Percentiles rank a stretch among this genome's conserved stretches.
phyloP scores from a whole-genome alignment of 2,113 vertebrate genomes.

The Xiphorhynchus elegans region DNA sequence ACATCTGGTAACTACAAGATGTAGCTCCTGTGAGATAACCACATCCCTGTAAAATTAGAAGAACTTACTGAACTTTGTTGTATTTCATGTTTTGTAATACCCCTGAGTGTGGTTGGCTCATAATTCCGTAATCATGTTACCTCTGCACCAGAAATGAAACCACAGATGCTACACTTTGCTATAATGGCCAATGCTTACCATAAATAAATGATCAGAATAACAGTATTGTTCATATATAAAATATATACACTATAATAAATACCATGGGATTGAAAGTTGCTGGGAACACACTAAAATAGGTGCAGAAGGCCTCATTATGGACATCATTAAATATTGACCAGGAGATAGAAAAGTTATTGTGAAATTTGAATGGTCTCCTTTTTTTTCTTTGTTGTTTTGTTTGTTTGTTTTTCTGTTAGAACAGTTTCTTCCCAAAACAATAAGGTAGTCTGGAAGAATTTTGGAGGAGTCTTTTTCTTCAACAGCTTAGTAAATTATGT shows the following conservation, averaged over 20 bases:
- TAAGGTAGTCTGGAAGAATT: background rate
- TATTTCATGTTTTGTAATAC: slow-evolving; percentile 75
- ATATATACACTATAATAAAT: slow-evolving; percentile 7
- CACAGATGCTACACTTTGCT: slow-evolving; percentile 66
- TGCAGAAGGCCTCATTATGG: slow-evolving; percentile 5
- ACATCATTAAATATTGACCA: slow-evolving; percentile 27
- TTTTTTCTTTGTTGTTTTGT: background rate
- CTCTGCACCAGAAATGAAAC: slow-evolving; percentile 66
- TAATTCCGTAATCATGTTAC: slow-evolving; percentile 72
- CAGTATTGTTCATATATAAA: slow-evolving; percentile 51
- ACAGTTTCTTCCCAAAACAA: background rate
- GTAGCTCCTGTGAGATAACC: slow-evolving; percentile 74
- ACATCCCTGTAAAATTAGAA: slow-evolving; percentile 65
- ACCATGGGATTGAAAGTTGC: background rate
- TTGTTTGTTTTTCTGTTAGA: background rate
- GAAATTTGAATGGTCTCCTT: background rate
- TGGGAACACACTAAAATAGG: background rate
- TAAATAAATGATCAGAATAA: slow-evolving; percentile 76
- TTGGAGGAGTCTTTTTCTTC: background rate
- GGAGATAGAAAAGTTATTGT: background rate
- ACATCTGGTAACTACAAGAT: slow-evolving; percentile 80
- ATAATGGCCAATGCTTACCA: slow-evolving; percentile 51
- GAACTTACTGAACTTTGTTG: slow-evolving; percentile 62
- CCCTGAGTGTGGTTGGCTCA: slow-evolving; percentile 45
- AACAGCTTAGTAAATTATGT: background rate